These are phyloP conservation scores for Eristalinus aeneus DNA, from an alignment of 2,888 invertebrate species.

Conservation along the genomic window DNA sequence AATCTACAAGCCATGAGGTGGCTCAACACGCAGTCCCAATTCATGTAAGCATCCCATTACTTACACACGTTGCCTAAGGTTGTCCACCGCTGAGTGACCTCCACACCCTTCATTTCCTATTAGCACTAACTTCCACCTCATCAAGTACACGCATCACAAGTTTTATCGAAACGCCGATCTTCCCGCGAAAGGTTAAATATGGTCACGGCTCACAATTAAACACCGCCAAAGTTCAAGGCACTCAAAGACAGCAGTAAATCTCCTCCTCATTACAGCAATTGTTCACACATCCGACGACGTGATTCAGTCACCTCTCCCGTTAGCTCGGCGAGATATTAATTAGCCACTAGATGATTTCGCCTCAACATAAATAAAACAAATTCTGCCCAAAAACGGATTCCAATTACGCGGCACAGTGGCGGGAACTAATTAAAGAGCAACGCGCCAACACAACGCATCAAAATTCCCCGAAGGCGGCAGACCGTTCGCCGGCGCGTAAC, in stretches of 20 bases:
- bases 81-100: no score
- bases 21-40: no score
- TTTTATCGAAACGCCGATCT: no score
- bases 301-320: neutral
- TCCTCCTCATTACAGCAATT: neutral
- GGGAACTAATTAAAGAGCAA: constrained; percentile 47
- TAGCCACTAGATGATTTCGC: constrained; percentile 5
- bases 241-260: neutral
- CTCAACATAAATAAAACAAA: neutral
- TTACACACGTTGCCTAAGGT: no score
- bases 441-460: neutral
- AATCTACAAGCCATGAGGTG: no score
- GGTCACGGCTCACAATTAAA: neutral
- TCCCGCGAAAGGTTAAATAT: neutral
- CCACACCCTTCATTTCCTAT: no score
- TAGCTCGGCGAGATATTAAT: constrained; percentile 8
- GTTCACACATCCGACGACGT: neutral
- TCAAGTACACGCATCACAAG: no score
- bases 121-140: no score
- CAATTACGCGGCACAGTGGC: constrained; percentile 22
- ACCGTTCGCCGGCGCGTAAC: neutral
- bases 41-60: no score
- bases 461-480: neutral
- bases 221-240: neutral
- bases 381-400: constrained; percentile 4